Conservation (phyloP, 2,888 invertebrate species). For the Patella pellucida region DNA sequence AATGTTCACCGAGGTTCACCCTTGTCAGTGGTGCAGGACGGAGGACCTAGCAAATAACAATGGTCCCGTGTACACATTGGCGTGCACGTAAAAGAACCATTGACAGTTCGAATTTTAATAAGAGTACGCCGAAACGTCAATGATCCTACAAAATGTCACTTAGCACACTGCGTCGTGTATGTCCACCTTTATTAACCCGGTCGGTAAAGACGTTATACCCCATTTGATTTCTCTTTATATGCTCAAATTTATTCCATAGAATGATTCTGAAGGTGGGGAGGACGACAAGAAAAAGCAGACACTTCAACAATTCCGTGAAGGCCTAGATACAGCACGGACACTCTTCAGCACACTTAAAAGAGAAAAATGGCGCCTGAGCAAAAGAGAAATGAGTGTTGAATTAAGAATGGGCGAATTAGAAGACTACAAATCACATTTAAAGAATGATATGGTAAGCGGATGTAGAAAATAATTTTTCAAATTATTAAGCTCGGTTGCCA, state of each 20-base stretch:
- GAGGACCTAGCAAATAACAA: no score
- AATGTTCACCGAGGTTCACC: no score
- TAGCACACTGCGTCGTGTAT: no score
- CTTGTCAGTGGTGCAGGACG: no score
- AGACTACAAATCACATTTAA: constrained; percentile 56
- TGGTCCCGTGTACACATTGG: no score
- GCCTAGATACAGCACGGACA: constrained; percentile 51
- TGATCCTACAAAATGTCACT: no score
- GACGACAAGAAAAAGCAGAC: constrained; percentile 33
- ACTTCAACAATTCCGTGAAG: constrained; percentile 41
- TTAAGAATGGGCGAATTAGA: constrained; percentile 59
- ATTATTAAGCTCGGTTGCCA: no score
- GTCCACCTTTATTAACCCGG: no score
- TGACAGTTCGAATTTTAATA: no score
- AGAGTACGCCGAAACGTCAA: no score
- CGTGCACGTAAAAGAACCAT: no score
- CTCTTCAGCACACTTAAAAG: constrained; percentile 52
- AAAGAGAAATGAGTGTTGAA: constrained; percentile 58
- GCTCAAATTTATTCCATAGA: constrained; percentile 11
- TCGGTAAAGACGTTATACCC: neutral
- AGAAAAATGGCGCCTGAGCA: constrained; percentile 59
- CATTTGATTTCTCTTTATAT: neutral
- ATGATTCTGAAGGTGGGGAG: constrained; percentile 20
- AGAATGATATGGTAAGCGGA: constrained; percentile 52
- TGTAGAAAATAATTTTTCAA: no score